Evolutionary conservation across 2,113 vertebrate species (phyloP).

Genomic region (Oxyruncus cristatus): DNA sequence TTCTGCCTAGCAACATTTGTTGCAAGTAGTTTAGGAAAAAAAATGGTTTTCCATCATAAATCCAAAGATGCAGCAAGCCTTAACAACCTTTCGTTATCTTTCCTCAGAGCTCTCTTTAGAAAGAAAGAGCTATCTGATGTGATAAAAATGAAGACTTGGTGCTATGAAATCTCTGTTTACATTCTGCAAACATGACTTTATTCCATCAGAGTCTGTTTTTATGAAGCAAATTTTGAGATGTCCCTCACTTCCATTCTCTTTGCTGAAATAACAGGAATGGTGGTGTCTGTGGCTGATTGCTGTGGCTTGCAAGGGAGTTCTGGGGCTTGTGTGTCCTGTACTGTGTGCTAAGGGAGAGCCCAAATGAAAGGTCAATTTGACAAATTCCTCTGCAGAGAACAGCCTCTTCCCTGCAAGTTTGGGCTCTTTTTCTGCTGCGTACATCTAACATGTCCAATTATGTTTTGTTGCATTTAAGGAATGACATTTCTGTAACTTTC

Average conservation of each 20-base stretch:
- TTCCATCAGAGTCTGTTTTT: not conserved
- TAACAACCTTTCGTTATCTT: slow-evolving; percentile 43
- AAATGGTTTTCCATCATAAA: slow-evolving; percentile 28
- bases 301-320: not conserved
- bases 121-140: not conserved
- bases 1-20: slow-evolving; percentile 37
- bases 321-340: not conserved
- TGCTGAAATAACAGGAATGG: not conserved
- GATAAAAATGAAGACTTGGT: slow-evolving; percentile 12
- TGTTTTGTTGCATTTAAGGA: not conserved
- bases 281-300: not conserved
- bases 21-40: not conserved
- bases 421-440: not conserved
- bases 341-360: not conserved
- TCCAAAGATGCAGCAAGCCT: not conserved
- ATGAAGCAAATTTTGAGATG: not conserved
- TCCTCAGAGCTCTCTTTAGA: slow-evolving; percentile 12
- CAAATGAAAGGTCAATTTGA: not conserved
- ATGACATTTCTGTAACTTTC: not conserved
- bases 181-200: not conserved
- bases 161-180: slow-evolving; percentile 23
- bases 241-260: not conserved
- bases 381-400: not conserved
- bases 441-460: rapidly evolving
- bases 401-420: not conserved